Evolutionary conservation across 1,140 invertebrate genomes (phyloP), one percentile per base, ranked within the genome.

Genomic region (Trinorchestia longiramus): DNA sequence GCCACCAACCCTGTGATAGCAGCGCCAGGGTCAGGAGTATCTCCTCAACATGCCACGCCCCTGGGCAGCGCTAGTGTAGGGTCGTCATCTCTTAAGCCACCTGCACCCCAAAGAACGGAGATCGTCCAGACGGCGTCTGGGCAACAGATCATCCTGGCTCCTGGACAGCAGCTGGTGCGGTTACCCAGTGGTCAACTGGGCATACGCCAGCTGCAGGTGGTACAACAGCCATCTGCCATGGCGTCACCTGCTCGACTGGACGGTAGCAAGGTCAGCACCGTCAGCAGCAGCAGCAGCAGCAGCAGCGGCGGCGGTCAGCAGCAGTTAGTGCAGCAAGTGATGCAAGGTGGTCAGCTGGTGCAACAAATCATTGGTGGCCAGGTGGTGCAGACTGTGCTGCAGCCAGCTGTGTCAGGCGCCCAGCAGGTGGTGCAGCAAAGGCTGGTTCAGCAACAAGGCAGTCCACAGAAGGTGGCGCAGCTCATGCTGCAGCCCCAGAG

Each of bases 401-500:
- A 95, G 41, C 87, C 47, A 45, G 62, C 57, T 87, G n/a, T 36
- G 1, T 36, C 43, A 44, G 62, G 87, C 0, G 43, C 23, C 17
- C 95, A 57, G 42, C 95, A 95, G 62, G 42, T 87, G 92, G 92
- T 94, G 92, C 92, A 94, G 44, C 92, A 94, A 40, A 94, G 92
- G 43, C 44, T 94, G 43, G 36, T 45, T 6, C 92, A 94, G 92
- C 44, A 44, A 44, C 40, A 42, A 19, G 44, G 57, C 45, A n/a
- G 11, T 41, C 57, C 43, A 36, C 57, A 77, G 53, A 95, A 77
- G 95, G 87, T 95, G 53, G 45, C 57, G 90, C 96, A 47, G 95
- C 96, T 44, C 88, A 95, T 44, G 88, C 95, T 87, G 87, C 96
- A 96, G 87, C 96, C 53, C 95, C 96, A 96, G 87, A 95, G 43